Conservation (phyloP, 1,140 invertebrate species). For the Macrocentrus cingulum region DNA sequence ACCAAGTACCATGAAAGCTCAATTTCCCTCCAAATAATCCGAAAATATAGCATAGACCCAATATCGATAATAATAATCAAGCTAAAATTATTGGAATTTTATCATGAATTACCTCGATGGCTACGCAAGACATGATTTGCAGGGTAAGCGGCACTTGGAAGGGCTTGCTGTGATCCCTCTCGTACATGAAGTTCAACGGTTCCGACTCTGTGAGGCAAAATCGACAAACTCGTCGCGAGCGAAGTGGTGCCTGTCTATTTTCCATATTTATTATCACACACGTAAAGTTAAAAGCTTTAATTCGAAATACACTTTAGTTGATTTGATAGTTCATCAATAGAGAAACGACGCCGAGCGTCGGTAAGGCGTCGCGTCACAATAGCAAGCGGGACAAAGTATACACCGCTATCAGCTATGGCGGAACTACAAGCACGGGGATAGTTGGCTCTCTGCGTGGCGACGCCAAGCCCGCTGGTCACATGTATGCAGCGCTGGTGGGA, state of each 20-base stretch:
- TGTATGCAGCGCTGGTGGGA: slow-evolving; percentile 4
- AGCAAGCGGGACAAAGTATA: slow-evolving; percentile 40
- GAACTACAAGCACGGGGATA: slow-evolving; percentile 24
- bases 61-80: not conserved
- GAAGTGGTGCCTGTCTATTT: slow-evolving; percentile 62
- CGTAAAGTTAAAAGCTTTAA: not conserved
- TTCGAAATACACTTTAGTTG: slow-evolving; percentile 15
- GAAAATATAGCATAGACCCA: slow-evolving; percentile 4
- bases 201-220: slow-evolving; percentile 68
- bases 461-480: not conserved
- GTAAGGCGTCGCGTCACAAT: slow-evolving; percentile 46
- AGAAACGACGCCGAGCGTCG: slow-evolving; percentile 53
- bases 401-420: slow-evolving; percentile 53
- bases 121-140: slow-evolving; percentile 74
- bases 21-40: not conserved
- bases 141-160: slow-evolving; percentile 65
- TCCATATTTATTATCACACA: slow-evolving; percentile 58
- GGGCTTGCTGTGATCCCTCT: slow-evolving; percentile 59
- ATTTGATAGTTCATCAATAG: slow-evolving; percentile 29
- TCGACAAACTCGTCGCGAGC: slow-evolving; percentile 67
- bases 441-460: slow-evolving; percentile 24
- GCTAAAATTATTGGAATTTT: not conserved
- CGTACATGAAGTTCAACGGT: slow-evolving; percentile 67
- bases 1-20: not conserved
- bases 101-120: slow-evolving; percentile 67